Conservation (phyloP, 2,888 invertebrate genomes). For the Lepas anatifera region DNA sequence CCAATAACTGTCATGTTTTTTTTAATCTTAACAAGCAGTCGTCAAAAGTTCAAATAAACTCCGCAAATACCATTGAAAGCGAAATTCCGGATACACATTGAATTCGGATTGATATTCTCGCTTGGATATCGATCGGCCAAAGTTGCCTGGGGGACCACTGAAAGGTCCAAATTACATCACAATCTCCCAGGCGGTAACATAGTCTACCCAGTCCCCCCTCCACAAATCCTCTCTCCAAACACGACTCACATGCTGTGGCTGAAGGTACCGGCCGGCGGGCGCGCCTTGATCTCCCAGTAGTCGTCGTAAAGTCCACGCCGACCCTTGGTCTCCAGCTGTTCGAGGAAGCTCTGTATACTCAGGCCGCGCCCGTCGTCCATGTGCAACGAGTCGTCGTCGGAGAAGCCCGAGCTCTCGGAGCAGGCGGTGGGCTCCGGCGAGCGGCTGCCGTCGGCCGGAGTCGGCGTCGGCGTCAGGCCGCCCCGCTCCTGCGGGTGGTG, state of each 20-base stretch:
- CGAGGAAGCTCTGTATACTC: conserved; percentile 59
- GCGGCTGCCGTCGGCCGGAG: conserved; percentile 21
- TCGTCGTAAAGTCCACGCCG: conserved; percentile 71
- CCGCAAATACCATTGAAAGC: no score
- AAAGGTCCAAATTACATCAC: no score
- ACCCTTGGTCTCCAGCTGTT: conserved; percentile 59
- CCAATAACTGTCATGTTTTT: no score
- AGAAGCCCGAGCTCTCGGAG: conserved; percentile 53
- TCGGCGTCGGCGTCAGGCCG: conserved; percentile 25
- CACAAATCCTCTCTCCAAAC: no score
- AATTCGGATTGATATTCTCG: no score
- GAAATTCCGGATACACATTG: no score
- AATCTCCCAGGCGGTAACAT: no score
- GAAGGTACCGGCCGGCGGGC: conserved; percentile 77
- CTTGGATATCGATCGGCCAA: no score
- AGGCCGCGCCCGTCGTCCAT: conserved; percentile 37
- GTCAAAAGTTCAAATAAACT: no score
- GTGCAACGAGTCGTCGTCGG: conserved; percentile 57
- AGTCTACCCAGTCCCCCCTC: no score
- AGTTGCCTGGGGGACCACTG: no score
- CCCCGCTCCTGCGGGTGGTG: conserved; percentile 18
- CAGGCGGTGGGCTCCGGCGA: conserved; percentile 53
- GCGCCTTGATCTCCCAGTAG: conserved; percentile 73
- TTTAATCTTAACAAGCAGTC: no score
- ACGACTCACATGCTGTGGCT: conserved; percentile 67